Conservation (phyloP, 2,888 invertebrate genomes). For the Ormyrus thymus region DNA sequence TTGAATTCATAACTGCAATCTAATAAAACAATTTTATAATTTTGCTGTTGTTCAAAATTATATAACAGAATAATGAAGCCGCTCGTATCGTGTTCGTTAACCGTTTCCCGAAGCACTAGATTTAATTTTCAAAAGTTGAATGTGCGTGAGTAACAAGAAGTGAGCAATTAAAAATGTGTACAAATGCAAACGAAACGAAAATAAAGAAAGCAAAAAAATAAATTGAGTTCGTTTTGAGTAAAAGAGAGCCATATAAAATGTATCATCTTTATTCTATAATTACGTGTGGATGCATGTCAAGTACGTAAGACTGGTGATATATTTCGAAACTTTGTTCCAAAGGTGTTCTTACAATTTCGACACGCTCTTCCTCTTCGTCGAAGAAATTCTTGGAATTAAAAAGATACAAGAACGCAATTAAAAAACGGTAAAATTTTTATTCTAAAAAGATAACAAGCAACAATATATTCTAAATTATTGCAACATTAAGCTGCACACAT, state of each 20-base stretch:
- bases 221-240: slow-evolving; percentile 11
- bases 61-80: too few species aligned
- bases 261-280: slow-evolving; percentile 36
- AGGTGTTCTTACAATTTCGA: too few species aligned
- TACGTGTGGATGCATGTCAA: slow-evolving; percentile 14
- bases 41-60: not conserved
- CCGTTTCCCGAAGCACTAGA: too few species aligned
- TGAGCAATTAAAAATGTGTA: too few species aligned
- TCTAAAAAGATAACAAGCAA: slow-evolving; percentile 69
- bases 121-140: too few species aligned
- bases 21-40: not conserved
- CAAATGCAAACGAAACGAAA: not conserved
- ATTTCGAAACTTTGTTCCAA: slow-evolving; percentile 10
- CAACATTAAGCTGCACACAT: slow-evolving; percentile 57
- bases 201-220: not conserved
- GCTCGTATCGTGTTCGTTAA: too few species aligned
- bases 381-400: slow-evolving; percentile 33
- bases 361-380: not conserved
- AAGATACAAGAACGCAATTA: slow-evolving; percentile 55
- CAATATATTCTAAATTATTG: slow-evolving; percentile 62
- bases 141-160: too few species aligned
- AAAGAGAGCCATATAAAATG: slow-evolving; percentile 31
- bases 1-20: too few species aligned
- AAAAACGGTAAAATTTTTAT: slow-evolving; percentile 68
- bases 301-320: slow-evolving; percentile 26